These are phyloP conservation scores for Telmatherina bonti DNA, from an alignment of 2,797 vertebrate species.

Conservation along the genomic window DNA sequence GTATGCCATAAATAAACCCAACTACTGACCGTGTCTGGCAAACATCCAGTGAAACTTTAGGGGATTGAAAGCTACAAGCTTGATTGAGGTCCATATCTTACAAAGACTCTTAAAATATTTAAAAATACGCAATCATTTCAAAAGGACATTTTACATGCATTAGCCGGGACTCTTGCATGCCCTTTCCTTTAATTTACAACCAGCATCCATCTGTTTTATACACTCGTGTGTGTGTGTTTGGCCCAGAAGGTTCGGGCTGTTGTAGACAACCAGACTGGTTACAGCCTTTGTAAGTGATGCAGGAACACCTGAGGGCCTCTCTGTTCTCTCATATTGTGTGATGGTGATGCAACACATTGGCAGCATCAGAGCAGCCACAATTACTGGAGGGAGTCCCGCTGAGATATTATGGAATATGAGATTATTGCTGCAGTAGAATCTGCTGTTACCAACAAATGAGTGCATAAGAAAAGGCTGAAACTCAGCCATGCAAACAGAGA, in stretches of 20 bases:
- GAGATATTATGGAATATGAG: background rate
- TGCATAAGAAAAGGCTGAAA: background rate
- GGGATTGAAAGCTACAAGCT: conserved; percentile 14
- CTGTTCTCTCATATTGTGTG: conserved; percentile 3
- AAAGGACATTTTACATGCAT: conserved; percentile 27
- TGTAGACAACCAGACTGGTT: background rate
- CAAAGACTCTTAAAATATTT: conserved; percentile 1
- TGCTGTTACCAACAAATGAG: background rate
- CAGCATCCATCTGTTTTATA: conserved; percentile 16
- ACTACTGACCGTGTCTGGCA: background rate
- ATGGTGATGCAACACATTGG: conserved; percentile 31
- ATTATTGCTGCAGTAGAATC: background rate
- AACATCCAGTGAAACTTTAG: conserved; percentile 8
- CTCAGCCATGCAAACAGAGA: background rate
- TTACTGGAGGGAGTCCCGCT: conserved; percentile 1
- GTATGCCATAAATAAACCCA: conserved; percentile 12
- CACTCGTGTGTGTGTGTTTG: background rate
- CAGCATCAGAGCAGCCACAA: conserved; percentile 2
- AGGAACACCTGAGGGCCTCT: conserved; percentile 2
- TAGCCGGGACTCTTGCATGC: background rate
- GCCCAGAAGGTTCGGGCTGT: background rate
- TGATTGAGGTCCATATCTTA: background rate
- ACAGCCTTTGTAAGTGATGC: conserved; percentile 11
- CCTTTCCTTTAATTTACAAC: conserved; percentile 25
- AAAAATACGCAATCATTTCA: conserved; percentile 12